Base-by-base conservation (phyloP, 2,113 vertebrate species). In the Anguilla japonica region DNA sequence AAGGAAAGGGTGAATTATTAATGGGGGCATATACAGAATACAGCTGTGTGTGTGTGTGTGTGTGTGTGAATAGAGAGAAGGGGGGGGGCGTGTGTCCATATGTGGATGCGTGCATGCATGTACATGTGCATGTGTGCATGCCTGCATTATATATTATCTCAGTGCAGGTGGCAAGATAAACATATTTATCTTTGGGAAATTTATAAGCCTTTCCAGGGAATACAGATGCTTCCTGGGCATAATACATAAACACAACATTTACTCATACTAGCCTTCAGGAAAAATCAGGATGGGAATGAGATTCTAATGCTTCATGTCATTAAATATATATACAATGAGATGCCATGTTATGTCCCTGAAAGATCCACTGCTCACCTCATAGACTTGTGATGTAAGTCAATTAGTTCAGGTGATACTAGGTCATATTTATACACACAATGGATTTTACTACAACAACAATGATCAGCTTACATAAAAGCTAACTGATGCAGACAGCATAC, bases 291-390 rank as follows among this genome's bases (percentile, higher is more conserved):
- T 79, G 29, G 14, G 67, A 79, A 85, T 46, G 83, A 16, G 41
- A 22, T 53, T 79, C 5, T 26, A 26, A 34, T 34, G 34, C 34
- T 34, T 43, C 71, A 26, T 85, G 46, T 50, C 50, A 41, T 53
- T 85, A 86, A 86, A 88, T 92, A 87, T 82, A 87, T 87, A 81
- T 80, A 86, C 90, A 88, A 89, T 87, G 88, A 88, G 85, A 84
- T 89, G 87, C 90, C 89, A 60, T 84, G 79, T 67, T 80, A 81
- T 83, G 91, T 88, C 85, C 88, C 88, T 88, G 81, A 67, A 85
- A 79, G 81, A 89, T 87, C 81, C 85, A 87, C 67, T 84, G 87
- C 80, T 83, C 87, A 85, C 88, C 79, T 81, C 83, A 56, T 63
- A 82, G 87, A 84, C 79, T 67, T 82, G 84, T 91, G 88, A 85